phyloP scores from a whole-genome alignment of 2,113 vertebrate genomes.

The Sylvilagus bachmani region DNA sequence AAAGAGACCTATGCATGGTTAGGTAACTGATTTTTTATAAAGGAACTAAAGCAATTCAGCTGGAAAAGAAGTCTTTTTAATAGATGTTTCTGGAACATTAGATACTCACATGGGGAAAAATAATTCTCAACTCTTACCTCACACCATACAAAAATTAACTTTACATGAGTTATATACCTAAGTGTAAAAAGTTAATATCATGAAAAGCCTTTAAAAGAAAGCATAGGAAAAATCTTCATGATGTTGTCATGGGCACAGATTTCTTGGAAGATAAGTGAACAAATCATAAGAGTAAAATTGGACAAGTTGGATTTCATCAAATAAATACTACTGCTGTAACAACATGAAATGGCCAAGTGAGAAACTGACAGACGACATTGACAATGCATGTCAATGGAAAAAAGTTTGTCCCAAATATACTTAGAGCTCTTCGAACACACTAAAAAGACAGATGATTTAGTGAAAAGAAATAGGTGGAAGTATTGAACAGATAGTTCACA shows the following conservation, averaged over 20 bases:
- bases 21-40: background rate
- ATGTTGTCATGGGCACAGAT: background rate
- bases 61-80: background rate
- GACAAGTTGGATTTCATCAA: background rate
- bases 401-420: background rate
- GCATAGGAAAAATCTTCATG: background rate
- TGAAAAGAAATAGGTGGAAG: background rate
- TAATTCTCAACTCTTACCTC: background rate
- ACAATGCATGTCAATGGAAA: background rate
- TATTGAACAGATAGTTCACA: background rate
- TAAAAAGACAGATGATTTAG: background rate
- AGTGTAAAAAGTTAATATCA: slow-evolving; percentile 13
- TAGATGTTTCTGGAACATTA: background rate
- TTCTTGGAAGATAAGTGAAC: background rate
- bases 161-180: background rate
- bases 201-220: background rate
- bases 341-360: background rate
- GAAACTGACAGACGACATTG: background rate
- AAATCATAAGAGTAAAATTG: background rate
- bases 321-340: background rate
- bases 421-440: background rate
- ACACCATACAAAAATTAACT: background rate
- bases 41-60: background rate
- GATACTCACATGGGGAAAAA: background rate
- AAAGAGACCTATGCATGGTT: background rate